Percentiles rank a stretch among this genome's conserved stretches.
These are phyloP conservation scores for Elachura formosa DNA, from an alignment of 2,113 vertebrate genomes.

Conservation along the genomic window DNA sequence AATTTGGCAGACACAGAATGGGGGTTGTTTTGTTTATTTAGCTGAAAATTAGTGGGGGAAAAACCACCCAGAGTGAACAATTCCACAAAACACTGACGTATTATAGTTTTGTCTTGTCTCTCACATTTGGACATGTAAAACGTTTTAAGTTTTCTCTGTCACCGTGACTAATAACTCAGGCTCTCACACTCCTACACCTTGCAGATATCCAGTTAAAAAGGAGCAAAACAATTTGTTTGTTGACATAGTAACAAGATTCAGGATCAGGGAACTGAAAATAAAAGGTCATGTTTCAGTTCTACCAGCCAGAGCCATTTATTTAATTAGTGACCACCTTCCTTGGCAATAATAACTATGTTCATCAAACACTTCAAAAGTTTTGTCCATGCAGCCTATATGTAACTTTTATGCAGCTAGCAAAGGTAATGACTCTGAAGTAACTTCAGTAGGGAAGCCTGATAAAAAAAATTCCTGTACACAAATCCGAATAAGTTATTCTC, in stretches of 20 bases:
- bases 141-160: not conserved
- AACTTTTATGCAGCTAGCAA: not conserved
- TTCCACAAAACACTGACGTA: not conserved
- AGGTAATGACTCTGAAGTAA: not conserved
- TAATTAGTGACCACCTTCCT: not conserved
- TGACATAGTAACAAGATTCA: not conserved
- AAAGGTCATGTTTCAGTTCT: not conserved
- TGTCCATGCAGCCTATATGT: not conserved
- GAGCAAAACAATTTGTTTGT: not conserved
- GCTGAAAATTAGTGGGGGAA: not conserved
- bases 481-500: not conserved
- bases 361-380: not conserved
- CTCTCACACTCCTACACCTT: not conserved
- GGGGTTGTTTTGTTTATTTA: not conserved
- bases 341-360: not conserved
- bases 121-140: not conserved
- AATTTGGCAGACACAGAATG: not conserved
- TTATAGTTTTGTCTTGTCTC: not conserved
- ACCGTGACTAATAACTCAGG: not conserved
- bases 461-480: not conserved
- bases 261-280: not conserved
- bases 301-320: not conserved
- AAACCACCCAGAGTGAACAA: rapidly evolving
- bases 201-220: not conserved
- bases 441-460: not conserved